These are phyloP conservation scores for Coilia nasus DNA, from an alignment of 2,797 vertebrate species.

Conservation along the genomic window DNA sequence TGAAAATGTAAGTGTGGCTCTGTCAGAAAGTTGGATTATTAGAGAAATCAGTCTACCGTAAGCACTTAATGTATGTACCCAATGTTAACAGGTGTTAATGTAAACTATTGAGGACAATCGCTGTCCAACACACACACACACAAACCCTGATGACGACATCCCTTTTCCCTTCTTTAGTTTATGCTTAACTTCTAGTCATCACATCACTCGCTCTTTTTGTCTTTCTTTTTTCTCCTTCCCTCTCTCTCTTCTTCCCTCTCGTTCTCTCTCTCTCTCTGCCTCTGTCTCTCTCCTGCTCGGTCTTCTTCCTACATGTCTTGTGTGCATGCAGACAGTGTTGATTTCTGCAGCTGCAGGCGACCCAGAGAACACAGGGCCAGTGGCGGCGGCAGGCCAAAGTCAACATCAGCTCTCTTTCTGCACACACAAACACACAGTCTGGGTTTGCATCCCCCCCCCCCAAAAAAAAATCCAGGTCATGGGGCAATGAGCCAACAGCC, in stretches of 20 bases:
- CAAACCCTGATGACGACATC: not conserved
- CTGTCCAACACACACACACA: not conserved
- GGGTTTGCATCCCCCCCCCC: not conserved
- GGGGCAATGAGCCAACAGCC: not conserved
- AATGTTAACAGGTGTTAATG: not conserved
- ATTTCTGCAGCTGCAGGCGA: conserved; percentile 23
- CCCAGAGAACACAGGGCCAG: conserved; percentile 22
- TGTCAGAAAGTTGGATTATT: not conserved
- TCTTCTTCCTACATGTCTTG: no score
- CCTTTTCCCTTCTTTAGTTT: not conserved
- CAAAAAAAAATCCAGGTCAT: conserved; percentile 17
- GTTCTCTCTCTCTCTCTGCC: not conserved
- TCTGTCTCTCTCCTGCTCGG: no score
- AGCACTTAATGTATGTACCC: no score
- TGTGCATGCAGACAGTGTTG: not conserved
- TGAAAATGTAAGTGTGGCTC: not conserved
- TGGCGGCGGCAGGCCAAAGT: conserved; percentile 18
- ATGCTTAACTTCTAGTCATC: not conserved
- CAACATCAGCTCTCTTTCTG: conserved; percentile 26
- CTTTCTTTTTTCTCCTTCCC: not conserved
- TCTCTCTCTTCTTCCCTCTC: not conserved
- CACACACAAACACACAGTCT: conserved; percentile 28
- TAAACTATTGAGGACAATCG: not conserved
- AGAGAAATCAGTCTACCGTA: not conserved
- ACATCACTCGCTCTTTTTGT: not conserved